A percentile compares a stretch with the other conserved stretches of the same genome.
phyloP scores from a whole-genome alignment of 2,797 vertebrate genomes.

The Atherinosoma microstoma region DNA sequence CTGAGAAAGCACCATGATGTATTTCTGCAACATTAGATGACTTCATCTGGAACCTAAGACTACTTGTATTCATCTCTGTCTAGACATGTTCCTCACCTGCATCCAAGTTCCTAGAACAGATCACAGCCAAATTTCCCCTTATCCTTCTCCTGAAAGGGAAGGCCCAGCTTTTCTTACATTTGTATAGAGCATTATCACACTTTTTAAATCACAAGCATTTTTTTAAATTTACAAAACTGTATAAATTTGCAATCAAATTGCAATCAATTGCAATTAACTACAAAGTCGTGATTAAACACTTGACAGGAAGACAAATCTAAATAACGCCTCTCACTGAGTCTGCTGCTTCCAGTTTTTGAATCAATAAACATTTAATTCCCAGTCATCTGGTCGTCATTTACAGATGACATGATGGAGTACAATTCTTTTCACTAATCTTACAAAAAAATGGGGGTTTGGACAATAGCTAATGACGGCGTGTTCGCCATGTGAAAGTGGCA shows the following conservation, averaged over 20 bases:
- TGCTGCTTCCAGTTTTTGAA: neutral
- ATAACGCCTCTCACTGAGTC: conserved; percentile 9
- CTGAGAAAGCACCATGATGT: no score
- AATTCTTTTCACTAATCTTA: conserved; percentile 48
- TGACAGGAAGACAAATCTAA: neutral
- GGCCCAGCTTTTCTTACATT: neutral
- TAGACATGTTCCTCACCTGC: neutral
- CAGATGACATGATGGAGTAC: conserved; percentile 26
- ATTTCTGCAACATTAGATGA: no score
- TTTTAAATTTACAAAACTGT: neutral
- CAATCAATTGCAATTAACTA: no score
- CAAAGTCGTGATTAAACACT: no score
- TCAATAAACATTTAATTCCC: conserved; percentile 17
- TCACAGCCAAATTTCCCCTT: neutral
- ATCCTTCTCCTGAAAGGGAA: neutral
- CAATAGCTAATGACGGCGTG: conserved; percentile 52
- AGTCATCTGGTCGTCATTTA: conserved; percentile 32
- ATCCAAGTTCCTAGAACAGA: neutral
- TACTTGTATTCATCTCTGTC: neutral
- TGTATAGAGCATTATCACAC: neutral
- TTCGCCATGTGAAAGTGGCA: conserved; percentile 70
- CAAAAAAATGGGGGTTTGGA: conserved; percentile 34
- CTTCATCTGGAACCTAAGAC: neutral
- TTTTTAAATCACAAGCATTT: neutral
- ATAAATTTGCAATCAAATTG: neutral